These are phyloP conservation scores for Diabrotica balteata DNA, from an alignment of 2,888 invertebrate species.

Conservation along the genomic window DNA sequence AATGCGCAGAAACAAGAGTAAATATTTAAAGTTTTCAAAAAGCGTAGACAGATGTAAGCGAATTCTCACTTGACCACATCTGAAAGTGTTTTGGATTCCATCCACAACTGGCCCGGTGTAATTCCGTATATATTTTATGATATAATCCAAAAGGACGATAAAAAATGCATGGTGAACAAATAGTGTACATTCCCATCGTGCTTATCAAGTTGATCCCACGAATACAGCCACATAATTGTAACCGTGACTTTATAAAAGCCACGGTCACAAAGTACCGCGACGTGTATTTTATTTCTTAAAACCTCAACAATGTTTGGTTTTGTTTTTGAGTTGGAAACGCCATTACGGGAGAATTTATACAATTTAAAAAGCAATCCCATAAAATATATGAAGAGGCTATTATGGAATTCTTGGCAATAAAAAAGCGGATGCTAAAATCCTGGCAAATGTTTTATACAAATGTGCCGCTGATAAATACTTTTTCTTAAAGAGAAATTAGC, in stretches of 20 bases:
- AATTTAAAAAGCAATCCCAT: background rate
- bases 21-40: no score
- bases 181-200: slow-evolving; percentile 18
- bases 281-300: slow-evolving; percentile 25
- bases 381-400: background rate
- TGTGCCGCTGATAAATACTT: no score
- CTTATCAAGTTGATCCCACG: slow-evolving; percentile 14
- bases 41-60: no score
- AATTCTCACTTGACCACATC: background rate
- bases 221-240: slow-evolving; percentile 6
- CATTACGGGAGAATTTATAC: slow-evolving; percentile 4
- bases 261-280: slow-evolving; percentile 26
- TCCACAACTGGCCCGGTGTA: background rate
- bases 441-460: no score
- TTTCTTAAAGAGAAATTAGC: no score
- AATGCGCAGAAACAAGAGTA: no score
- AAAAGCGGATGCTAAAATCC: no score
- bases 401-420: background rate
- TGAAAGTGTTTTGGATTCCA: slow-evolving; percentile 2
- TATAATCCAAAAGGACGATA: slow-evolving; percentile 11
- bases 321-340: slow-evolving; percentile 23
- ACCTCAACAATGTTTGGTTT: slow-evolving; percentile 24
- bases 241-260: slow-evolving; percentile 12
- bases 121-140: slow-evolving; percentile 8
- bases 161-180: slow-evolving; percentile 14